These are phyloP conservation scores for Equus przewalskii DNA, from an alignment of 2,113 vertebrate genomes.

Conservation along the genomic window DNA sequence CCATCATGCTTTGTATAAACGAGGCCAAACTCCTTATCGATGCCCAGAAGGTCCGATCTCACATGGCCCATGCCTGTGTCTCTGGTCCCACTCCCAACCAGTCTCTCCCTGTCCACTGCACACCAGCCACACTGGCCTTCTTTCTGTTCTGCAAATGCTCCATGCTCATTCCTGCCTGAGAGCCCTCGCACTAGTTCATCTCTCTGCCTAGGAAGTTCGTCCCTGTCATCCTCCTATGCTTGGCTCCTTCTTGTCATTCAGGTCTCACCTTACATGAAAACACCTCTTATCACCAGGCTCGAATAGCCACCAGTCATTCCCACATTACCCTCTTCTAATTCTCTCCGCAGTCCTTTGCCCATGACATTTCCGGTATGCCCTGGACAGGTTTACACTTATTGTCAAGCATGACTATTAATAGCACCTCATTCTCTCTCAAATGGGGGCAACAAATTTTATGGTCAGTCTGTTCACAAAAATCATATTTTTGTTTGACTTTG, in stretches of 20 bases:
- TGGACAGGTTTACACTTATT: background rate
- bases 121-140: background rate
- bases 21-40: background rate
- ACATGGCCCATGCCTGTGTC: background rate
- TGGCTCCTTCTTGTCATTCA: constrained; percentile 47
- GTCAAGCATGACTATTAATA: constrained; percentile 13
- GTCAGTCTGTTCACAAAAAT: background rate
- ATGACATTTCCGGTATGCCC: background rate
- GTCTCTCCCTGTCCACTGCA: background rate
- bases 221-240: background rate
- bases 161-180: background rate
- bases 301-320: background rate
- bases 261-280: constrained; percentile 45
- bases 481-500: background rate
- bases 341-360: background rate
- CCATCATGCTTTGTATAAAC: background rate
- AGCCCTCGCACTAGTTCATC: background rate
- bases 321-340: background rate
- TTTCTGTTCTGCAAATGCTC: background rate
- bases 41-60: background rate
- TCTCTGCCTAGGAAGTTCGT: background rate
- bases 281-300: constrained; percentile 4
- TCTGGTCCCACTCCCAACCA: background rate
- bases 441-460: background rate
- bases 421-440: background rate